Percentiles rank a stretch among this genome's conserved stretches.
These are phyloP conservation scores for Diplogasteroides magnus DNA, from an alignment of 1,140 invertebrate genomes.

Conservation along the genomic window DNA sequence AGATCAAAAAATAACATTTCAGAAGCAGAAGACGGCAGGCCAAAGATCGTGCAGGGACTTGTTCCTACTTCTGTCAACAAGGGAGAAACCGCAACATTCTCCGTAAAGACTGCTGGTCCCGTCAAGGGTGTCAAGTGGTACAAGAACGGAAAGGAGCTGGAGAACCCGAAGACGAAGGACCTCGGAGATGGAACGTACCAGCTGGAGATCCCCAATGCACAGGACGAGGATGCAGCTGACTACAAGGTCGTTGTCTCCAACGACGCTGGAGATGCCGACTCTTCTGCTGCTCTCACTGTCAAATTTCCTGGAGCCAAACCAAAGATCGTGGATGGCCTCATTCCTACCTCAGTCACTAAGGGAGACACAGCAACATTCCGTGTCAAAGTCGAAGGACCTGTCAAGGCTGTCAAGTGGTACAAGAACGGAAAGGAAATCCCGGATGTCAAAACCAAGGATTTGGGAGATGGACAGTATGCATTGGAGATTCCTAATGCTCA, in stretches of 20 bases:
- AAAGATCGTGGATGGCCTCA: constrained; percentile 30
- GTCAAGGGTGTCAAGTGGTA: constrained; percentile 34
- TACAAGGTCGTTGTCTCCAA: constrained; percentile 33
- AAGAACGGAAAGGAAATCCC: constrained; percentile 35
- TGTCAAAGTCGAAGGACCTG: constrained; percentile 24
- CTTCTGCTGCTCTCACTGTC: constrained; percentile 9
- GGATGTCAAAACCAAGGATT: constrained; percentile 21
- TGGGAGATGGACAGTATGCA: constrained; percentile 34
- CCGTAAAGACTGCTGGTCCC: constrained; percentile 22
- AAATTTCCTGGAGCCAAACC: constrained; percentile 13
- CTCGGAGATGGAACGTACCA: constrained; percentile 36
- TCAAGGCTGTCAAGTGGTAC: constrained; percentile 23
- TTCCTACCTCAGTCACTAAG: constrained; percentile 27
- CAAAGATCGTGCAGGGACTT: constrained; percentile 30
- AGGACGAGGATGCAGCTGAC: constrained; percentile 34
- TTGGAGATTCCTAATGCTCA: constrained; percentile 29
- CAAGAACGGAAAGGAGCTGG: constrained; percentile 27
- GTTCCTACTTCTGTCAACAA: constrained; percentile 30
- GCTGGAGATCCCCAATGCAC: constrained; percentile 27
- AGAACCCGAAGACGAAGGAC: constrained; percentile 23
- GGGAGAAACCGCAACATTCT: constrained; percentile 31
- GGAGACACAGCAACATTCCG: constrained; percentile 31
- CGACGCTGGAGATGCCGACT: constrained; percentile 26
- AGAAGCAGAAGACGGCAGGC: constrained; percentile 17
- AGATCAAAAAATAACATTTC: too few relatives aligned